phyloP scores from a whole-genome alignment of 2,888 invertebrate species.

The Polymixis lichenea region DNA sequence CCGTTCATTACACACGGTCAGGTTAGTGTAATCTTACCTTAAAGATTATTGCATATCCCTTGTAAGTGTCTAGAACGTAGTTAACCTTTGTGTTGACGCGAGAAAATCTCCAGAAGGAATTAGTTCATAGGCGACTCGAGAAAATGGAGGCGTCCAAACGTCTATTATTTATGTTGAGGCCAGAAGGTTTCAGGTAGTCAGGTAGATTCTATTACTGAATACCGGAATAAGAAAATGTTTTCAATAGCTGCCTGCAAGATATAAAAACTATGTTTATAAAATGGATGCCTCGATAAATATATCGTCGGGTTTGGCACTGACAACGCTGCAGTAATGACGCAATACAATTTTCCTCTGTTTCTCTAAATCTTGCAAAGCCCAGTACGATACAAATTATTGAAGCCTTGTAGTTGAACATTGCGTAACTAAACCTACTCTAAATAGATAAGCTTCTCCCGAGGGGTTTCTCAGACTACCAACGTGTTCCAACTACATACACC shows the following conservation, averaged over 20 bases:
- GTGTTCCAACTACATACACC: not conserved
- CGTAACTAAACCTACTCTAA: not conserved
- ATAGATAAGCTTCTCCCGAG: not conserved
- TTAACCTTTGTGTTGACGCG: constrained; percentile 36
- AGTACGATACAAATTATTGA: too few relatives aligned
- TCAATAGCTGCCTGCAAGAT: not conserved
- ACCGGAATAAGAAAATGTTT: not conserved
- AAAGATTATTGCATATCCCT: not conserved
- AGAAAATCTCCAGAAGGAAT: constrained; percentile 41
- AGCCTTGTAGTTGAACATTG: not conserved
- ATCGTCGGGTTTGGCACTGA: too few relatives aligned
- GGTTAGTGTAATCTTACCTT: not conserved
- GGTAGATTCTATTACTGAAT: not conserved
- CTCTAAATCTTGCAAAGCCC: too few relatives aligned
- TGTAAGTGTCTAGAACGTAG: constrained; percentile 9
- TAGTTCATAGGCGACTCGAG: constrained; percentile 29
- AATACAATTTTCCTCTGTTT: too few relatives aligned
- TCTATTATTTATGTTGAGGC: not conserved
- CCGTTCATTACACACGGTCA: constrained; percentile 15
- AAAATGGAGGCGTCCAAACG: constrained; percentile 27
- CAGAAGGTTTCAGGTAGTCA: not conserved
- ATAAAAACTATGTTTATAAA: not conserved
- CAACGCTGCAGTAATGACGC: too few relatives aligned
- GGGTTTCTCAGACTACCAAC: not conserved
- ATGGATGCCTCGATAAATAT: not conserved